Conservation (phyloP, 2,113 vertebrate species). For the Damaliscus lunatus region DNA sequence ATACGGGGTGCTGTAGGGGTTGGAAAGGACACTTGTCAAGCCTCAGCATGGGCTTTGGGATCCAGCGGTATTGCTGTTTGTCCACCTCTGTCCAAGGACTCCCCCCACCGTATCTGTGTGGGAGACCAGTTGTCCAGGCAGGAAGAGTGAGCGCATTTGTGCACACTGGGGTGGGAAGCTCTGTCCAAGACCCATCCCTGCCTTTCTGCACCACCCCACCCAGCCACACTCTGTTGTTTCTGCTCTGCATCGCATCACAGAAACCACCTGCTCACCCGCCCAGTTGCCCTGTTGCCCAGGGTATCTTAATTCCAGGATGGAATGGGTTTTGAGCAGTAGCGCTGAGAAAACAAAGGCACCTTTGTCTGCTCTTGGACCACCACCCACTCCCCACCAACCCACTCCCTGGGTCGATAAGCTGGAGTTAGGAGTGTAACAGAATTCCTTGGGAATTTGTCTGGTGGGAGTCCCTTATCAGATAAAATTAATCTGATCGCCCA, state of each 20-base stretch:
- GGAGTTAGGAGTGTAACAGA: not conserved
- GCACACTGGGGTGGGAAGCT: not conserved
- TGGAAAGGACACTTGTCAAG: not conserved
- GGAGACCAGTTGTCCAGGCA: not conserved
- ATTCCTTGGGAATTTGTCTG: slow-evolving; percentile 8
- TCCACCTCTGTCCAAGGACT: not conserved
- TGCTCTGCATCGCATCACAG: not conserved
- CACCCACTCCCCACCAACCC: not conserved
- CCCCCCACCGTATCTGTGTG: not conserved
- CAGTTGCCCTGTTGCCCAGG: not conserved
- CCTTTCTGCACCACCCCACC: no score
- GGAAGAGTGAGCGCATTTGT: not conserved
- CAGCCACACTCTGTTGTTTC: not conserved
- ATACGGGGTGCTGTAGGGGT: not conserved
- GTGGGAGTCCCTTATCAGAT: not conserved
- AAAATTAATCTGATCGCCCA: not conserved
- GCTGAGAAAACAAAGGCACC: not conserved
- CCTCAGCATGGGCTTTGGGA: not conserved
- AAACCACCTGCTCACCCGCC: accelerated
- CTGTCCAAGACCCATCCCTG: not conserved
- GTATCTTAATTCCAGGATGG: not conserved
- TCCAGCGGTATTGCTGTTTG: no score
- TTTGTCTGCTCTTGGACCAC: not conserved
- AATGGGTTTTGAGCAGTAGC: not conserved
- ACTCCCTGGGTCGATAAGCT: not conserved